Evolutionary conservation across 2,797 vertebrate species (phyloP), one percentile per base, ranked within the genome.

Genomic region (Mycteria americana): DNA sequence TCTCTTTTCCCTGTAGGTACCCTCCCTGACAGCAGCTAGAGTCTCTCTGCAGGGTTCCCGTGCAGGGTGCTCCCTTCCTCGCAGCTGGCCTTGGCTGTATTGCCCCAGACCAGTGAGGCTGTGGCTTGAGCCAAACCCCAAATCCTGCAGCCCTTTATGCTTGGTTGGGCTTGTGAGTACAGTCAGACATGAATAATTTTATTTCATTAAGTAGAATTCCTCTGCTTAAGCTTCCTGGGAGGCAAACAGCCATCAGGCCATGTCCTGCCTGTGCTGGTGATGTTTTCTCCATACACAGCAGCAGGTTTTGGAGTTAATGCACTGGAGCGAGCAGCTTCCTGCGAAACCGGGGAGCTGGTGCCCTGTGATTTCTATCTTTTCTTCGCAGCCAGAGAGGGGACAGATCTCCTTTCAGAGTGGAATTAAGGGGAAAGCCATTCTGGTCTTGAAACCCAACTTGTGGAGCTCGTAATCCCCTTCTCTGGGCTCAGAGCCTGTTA

Each of bases 11-110:
- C 35, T 21, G 10, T 21, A 46, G 46, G 22, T 50, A 51, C 16
- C 5, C 19, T 18, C 43, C 0, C 2, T 74, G 67, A 2, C 33
- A 45, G 56, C 48, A 72, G 60, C 22, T 30, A 4, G 45, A 43
- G 51, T 7, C 50, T 41, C 59, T 73, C 54, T 0, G 0, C 31
- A 10, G 53, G 27, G 59, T 37, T 72, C 22, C n/a, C 2, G 1
- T 48, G 48, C 56, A 60, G 51, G 30, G 9, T 1, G 1, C 50
- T 75, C 63, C 39, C 30, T 75, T 54, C 17, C 21, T 89, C 1
- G 0, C 51, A 54, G 59, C 59, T 68, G 50, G 39, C 14, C 39
- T 46, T 62, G 25, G n/a, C 54, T 85, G 18, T 35, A 8, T 41
- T 43, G 7, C 18, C 57, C 48, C 46, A 48, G 30, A 78, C 4